Base-by-base conservation (phyloP, 30 jellyfish, hydroid and myxozoan species). In the Nemopilema nomurai region DNA sequence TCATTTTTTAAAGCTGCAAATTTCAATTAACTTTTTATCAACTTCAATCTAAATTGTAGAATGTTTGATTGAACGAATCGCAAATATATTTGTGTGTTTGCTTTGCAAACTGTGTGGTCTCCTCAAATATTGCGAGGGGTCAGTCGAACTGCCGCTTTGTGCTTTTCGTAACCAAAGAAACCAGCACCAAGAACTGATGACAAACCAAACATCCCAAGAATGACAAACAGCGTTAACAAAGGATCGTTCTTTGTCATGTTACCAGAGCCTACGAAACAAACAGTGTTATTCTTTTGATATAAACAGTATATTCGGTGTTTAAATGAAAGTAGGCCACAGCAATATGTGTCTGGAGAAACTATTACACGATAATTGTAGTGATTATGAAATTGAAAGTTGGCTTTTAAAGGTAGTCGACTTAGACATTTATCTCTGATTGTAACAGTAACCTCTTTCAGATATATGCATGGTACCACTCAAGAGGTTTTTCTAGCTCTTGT, bases 181-280 rank as follows among this genome's bases (percentile, higher is more conserved):
- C 85, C 83, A 71, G 52, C 62, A 4, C 92, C 86, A 27, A 72
- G 51, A 22, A 72, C 28, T 19, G 81, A 51, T 1, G 86, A 62
- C 1, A 83, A 28, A 7, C 88, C 88, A 1, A 85, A 33, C 6
- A 85, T 85, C 31, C 94, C 94, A 63, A 85, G 57, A 8, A 85
- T 16, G 25, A 75, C 84, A 57, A 68, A 85, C 16, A 85, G 67
- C 17, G 94, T 71, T 23, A 85, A 49, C 23, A 85, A 79, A 20
- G 87, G 88, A 70, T 85, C 85, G 69, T 71, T 83, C 71, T 85
- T 72, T 20, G 85, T 83, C 30, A 17, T 29, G 28, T 82, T 82
- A 17, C 81, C 81, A 18, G 84, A 49, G 50, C 77, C 90, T 69
- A 57, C 19, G 50, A 71, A 16, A 26, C 20, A 31, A 13, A 41